A percentile compares a stretch with the other conserved stretches of the same genome.
These are phyloP conservation scores for Chymomyza amoena DNA, from an alignment of 2,888 invertebrate species.

Conservation along the genomic window DNA sequence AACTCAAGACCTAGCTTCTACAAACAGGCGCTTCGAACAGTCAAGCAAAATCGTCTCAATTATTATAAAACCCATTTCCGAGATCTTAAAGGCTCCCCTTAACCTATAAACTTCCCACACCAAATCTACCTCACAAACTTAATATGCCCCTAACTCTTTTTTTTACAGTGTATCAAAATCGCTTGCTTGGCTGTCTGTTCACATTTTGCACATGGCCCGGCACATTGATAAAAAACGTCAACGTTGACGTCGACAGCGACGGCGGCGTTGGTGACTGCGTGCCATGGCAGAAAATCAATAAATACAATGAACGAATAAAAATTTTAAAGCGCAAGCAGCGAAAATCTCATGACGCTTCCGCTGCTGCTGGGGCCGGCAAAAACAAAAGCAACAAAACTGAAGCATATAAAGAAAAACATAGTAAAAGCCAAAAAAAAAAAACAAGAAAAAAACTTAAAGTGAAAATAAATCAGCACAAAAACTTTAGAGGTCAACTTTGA, in stretches of 20 bases:
- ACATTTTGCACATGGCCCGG: conserved; percentile 60
- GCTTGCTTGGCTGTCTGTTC: neutral
- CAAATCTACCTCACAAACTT: no score
- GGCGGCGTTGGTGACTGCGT: conserved; percentile 14
- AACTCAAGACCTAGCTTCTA: no score
- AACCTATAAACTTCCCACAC: no score
- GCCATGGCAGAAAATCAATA: conserved; percentile 29
- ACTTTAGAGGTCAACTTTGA: conserved; percentile 57
- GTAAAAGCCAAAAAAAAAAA: neutral
- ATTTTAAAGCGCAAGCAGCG: conserved; percentile 1
- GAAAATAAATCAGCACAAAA: conserved; percentile 38
- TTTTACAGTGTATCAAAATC: no score
- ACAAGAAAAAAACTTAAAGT: neutral
- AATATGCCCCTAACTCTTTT: no score
- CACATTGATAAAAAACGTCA: conserved; percentile 32
- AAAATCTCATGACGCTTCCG: conserved; percentile 27
- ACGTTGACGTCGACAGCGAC: conserved; percentile 44
- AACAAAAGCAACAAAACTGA: conserved; percentile 38
- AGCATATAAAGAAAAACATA: neutral
- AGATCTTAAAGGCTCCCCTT: no score
- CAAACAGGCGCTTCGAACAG: no score
- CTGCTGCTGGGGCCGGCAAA: conserved; percentile 36
- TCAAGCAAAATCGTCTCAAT: no score
- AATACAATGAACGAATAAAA: conserved; percentile 19
- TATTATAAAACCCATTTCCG: no score